A percentile compares a stretch with the other conserved stretches of the same genome.
Evolutionary conservation across 2,113 vertebrate genomes (phyloP).

Genomic region (Lathamus discolor): DNA sequence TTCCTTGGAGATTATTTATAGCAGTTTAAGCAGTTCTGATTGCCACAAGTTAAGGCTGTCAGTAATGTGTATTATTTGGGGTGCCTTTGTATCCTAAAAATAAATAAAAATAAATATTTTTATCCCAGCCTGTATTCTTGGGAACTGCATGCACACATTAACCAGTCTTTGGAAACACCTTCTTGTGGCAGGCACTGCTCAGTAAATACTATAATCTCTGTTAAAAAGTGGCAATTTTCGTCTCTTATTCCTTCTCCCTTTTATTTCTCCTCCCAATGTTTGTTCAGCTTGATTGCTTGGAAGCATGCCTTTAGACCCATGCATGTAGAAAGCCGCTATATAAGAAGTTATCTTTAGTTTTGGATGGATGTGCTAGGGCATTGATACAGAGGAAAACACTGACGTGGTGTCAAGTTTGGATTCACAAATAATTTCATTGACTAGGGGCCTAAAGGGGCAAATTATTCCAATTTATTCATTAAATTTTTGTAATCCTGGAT

Average conservation of each 20-base stretch:
- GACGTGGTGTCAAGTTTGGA: rapidly evolving
- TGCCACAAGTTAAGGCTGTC: not conserved
- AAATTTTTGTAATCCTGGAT: not conserved
- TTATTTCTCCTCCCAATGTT: not conserved
- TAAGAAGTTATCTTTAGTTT: not conserved
- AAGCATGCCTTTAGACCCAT: not conserved
- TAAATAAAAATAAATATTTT: not conserved
- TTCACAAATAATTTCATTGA: not conserved
- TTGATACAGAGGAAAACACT: not conserved
- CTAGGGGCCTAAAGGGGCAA: not conserved
- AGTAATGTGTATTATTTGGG: not conserved
- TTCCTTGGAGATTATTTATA: constrained; percentile 17
- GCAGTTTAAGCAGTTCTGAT: not conserved
- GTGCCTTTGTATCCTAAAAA: not conserved
- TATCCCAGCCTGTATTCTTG: not conserved
- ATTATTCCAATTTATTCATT: not conserved
- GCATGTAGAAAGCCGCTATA: not conserved
- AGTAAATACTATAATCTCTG: constrained; percentile 14
- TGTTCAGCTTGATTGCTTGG: not conserved
- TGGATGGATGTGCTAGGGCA: not conserved
- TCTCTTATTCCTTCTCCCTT: not conserved
- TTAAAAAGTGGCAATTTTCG: not conserved
- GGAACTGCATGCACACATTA: not conserved
- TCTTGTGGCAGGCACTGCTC: not conserved
- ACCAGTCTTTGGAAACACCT: not conserved